These are phyloP conservation scores for Acanthochromis polyacanthus DNA, from an alignment of 2,113 vertebrate genomes.

Conservation along the genomic window DNA sequence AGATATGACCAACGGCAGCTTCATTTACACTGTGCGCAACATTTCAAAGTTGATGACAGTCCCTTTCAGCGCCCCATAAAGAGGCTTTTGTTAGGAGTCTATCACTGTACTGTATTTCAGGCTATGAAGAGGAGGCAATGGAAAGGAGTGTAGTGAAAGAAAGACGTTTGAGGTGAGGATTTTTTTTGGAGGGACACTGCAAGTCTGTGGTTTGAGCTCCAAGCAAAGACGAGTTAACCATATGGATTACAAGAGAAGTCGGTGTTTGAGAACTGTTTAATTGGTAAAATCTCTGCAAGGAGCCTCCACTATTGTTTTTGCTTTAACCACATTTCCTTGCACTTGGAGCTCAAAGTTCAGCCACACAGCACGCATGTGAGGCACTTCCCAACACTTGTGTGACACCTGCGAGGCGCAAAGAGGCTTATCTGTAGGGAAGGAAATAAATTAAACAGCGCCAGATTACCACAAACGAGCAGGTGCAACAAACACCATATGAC, in stretches of 20 bases:
- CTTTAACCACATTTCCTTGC: not conserved
- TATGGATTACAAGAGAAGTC: no score
- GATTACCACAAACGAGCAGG: slow-evolving; percentile 5
- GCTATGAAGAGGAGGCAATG: slow-evolving; percentile 28
- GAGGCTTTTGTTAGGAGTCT: slow-evolving; percentile 59
- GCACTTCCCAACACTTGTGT: not conserved
- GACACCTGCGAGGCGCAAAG: slow-evolving; percentile 41
- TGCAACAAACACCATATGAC: slow-evolving; percentile 57
- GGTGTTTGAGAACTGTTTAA: no score
- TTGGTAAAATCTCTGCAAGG: no score
- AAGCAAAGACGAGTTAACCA: no score
- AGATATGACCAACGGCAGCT: slow-evolving; percentile 44
- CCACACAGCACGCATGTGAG: not conserved
- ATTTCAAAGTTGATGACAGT: slow-evolving; percentile 66
- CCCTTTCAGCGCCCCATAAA: slow-evolving; percentile 62
- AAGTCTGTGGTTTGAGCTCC: not conserved
- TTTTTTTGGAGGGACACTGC: not conserved
- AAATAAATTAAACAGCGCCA: not conserved
- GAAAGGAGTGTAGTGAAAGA: not conserved
- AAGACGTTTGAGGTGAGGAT: slow-evolving; percentile 6
- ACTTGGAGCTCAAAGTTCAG: slow-evolving; percentile 57
- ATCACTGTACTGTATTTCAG: slow-evolving; percentile 17
- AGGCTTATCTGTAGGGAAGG: not conserved
- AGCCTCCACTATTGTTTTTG: not conserved
- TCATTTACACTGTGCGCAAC: not conserved